These are phyloP conservation scores for Toxostoma redivivum DNA, from an alignment of 2,113 vertebrate genomes.

Conservation along the genomic window DNA sequence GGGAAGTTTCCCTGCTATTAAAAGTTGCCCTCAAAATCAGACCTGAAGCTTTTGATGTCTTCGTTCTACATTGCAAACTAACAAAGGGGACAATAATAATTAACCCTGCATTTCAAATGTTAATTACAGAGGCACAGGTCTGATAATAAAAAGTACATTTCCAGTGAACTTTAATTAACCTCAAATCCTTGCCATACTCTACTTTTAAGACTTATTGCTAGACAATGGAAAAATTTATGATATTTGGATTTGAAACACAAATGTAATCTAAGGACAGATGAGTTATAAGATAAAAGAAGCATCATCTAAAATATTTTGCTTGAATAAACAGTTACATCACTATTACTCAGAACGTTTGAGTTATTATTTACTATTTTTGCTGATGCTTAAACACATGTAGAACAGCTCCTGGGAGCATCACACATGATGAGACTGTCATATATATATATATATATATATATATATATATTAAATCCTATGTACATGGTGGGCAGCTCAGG, in stretches of 20 bases:
- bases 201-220: not conserved
- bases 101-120: not conserved
- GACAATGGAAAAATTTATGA: not conserved
- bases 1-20: not conserved
- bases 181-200: not conserved
- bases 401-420: not conserved
- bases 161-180: slow-evolving; percentile 46
- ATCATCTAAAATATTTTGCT: not conserved
- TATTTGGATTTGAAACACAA: not conserved
- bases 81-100: slow-evolving; percentile 6
- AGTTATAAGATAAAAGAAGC: not conserved
- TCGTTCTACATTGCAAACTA: not conserved
- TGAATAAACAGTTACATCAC: not conserved
- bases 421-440: not conserved
- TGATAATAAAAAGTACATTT: not conserved
- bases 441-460: no score
- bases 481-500: not conserved
- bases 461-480: not conserved
- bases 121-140: slow-evolving; percentile 4
- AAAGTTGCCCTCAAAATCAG: not conserved
- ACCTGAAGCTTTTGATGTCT: not conserved
- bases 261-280: not conserved
- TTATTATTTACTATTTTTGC: not conserved
- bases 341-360: not conserved
- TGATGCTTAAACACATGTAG: not conserved